A percentile compares a stretch with the other conserved stretches of the same genome.
Evolutionary conservation across 2,888 invertebrate species (phyloP).

Genomic region (Agelastica alni): DNA sequence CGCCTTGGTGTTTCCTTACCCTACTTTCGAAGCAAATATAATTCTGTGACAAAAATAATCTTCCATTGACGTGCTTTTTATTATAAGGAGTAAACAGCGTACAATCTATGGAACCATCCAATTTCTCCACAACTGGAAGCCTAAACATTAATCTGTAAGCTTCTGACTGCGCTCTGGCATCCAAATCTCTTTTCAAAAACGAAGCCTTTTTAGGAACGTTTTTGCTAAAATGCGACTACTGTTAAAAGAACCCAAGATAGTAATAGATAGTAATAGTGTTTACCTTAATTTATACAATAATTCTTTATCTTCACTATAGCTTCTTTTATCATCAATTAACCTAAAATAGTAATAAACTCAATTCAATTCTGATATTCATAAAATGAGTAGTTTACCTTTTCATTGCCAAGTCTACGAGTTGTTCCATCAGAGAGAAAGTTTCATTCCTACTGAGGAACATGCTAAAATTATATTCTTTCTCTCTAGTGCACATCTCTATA

Average conservation of each 20-base stretch:
- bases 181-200: constrained; percentile 91
- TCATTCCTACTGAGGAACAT: constrained; percentile 88
- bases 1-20: no score
- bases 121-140: constrained; percentile 85
- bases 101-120: constrained; percentile 93
- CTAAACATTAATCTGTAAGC: constrained; percentile 83
- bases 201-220: constrained; percentile 89
- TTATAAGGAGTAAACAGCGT: constrained; percentile 95
- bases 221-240: constrained; percentile 63
- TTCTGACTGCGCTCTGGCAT: constrained; percentile 93
- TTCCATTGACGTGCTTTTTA: constrained; percentile 85
- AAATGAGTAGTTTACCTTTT: constrained; percentile 68
- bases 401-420: constrained; percentile 95
- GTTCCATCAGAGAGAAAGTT: constrained; percentile 90
- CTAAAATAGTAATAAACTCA: background rate
- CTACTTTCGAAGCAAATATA: constrained; percentile 96
- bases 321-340: constrained; percentile 77
- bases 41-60: constrained; percentile 89
- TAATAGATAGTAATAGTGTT: constrained; percentile 22
- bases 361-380: background rate
- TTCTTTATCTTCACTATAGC: constrained; percentile 87
- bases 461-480: constrained; percentile 87
- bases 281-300: constrained; percentile 79
- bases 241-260: constrained; percentile 9
- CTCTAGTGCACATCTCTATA: constrained; percentile 83